Percentiles rank a stretch among this genome's conserved stretches.
phyloP scores from a whole-genome alignment of 2,797 vertebrate species.

The Rhyacichthys aspro region DNA sequence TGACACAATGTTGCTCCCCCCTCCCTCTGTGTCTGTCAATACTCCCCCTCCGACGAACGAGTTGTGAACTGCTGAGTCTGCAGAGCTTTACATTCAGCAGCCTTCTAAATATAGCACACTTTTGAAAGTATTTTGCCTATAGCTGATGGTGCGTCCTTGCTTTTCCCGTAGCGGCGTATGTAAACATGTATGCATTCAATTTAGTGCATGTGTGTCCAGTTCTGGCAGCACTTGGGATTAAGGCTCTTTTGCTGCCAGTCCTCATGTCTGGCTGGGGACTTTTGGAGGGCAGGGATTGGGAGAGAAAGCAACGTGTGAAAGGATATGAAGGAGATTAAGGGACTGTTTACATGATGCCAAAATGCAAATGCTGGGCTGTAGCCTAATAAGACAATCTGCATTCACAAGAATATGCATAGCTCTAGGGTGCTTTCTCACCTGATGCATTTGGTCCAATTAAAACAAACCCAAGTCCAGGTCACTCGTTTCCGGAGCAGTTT shows the following conservation, averaged over 20 bases:
- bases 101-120: slow-evolving; percentile 59
- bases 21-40: not conserved
- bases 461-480: too few species aligned
- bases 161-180: not conserved
- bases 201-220: slow-evolving; percentile 11
- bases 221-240: slow-evolving; percentile 24
- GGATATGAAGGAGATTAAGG: slow-evolving; percentile 5
- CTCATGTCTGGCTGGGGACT: slow-evolving; percentile 36
- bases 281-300: slow-evolving; percentile 26
- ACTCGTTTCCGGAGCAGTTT: too few species aligned
- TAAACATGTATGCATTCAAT: slow-evolving; percentile 1
- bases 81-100: slow-evolving; percentile 51
- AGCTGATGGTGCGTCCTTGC: slow-evolving; percentile 26
- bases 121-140: slow-evolving; percentile 31
- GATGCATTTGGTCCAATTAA: too few species aligned
- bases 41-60: slow-evolving; percentile 8
- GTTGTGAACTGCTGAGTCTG: slow-evolving; percentile 51
- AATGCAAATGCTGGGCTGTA: too few species aligned
- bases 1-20: too few species aligned
- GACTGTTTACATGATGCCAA: slow-evolving; percentile 33
- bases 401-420: too few species aligned
- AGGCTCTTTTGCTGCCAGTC: slow-evolving; percentile 34
- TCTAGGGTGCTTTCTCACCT: too few species aligned
- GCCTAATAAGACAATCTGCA: too few species aligned
- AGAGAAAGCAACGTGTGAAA: slow-evolving; percentile 1